Base-by-base conservation (phyloP, 2,797 vertebrate genomes). In the Pygocentrus nattereri region DNA sequence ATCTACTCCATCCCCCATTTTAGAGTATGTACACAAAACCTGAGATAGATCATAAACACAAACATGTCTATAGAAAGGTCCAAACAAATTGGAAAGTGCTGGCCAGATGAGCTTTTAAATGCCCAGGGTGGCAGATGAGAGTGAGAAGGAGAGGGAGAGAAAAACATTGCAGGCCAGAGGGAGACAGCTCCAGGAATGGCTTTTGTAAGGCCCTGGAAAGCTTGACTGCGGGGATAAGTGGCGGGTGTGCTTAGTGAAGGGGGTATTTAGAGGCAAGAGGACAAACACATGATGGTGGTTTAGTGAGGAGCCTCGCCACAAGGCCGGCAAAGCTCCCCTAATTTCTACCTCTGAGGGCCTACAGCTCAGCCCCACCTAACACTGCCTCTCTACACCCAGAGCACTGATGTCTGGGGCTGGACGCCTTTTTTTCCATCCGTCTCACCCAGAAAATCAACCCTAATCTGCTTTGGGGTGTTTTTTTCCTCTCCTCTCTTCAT, bases 271-370 rank as follows among this genome's bases (percentile, higher is more conserved):
- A 94, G 90, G 88, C 92, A 87, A 93, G 93, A 94, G 90, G 92
- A 93, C 93, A 94, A 93, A 94, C 93, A 95, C 92, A 94, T 94
- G 93, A 92, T 92, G 91, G 91, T 85, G 90, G 92, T 94, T 94
- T 93, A 93, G 90, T 88, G 88, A 88, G 92, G 87, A 90, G 84
- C 85, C 86, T 90, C 87, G 87, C 89, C 91, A 88, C 93, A 92
- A 88, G 87, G 79, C 49, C 67, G 85, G 85, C 87, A 82, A 77
- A 79, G 74, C 68, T 85, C 82, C 73, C 80, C 84, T 86, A 83
- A 86, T 86, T 84, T 82, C 83, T 88, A 85, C 85, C 83, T 85
- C 87, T 78, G 76, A 79, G 59, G 80, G 65, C 71, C 72, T 71
- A 50, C 38, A 76, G 81, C 72, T 74, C 83, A 73, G 85, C 83